Percentiles rank a stretch among this genome's conserved stretches.
Conservation (phyloP, 2,888 invertebrate species). For the Pheosia tremula region DNA sequence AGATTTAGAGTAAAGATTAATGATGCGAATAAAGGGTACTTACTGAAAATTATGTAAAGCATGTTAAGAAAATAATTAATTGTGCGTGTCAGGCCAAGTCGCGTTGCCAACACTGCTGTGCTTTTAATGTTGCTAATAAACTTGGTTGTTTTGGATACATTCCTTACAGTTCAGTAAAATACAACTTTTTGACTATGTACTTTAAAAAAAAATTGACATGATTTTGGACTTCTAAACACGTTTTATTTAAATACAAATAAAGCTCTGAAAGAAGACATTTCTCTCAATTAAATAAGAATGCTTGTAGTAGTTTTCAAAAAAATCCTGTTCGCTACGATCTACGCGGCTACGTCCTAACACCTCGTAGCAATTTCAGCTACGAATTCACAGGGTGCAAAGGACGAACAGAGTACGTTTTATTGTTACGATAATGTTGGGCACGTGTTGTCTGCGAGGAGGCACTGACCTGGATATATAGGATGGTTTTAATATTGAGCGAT, state of each 20-base stretch:
- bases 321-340: not conserved
- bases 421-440: constrained; percentile 8
- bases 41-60: constrained; percentile 20
- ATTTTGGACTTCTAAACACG: too few relatives aligned
- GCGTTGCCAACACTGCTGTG: constrained; percentile 27
- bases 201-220: too few relatives aligned
- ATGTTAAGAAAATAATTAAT: constrained; percentile 31
- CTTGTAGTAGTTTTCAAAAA: too few relatives aligned
- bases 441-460: constrained; percentile 9
- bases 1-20: constrained; percentile 12
- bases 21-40: constrained; percentile 19
- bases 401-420: constrained; percentile 13
- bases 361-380: constrained; percentile 21
- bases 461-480: not conserved
- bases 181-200: not conserved
- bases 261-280: too few relatives aligned
- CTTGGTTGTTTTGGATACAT: not conserved
- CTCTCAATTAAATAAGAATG: too few relatives aligned
- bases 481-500: not conserved
- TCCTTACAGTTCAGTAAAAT: not conserved
- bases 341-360: constrained; percentile 18
- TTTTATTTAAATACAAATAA: too few relatives aligned
- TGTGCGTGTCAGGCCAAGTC: constrained; percentile 17
- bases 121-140: constrained; percentile 26
- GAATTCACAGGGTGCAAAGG: constrained; percentile 10